Evolutionary conservation across 2,797 vertebrate genomes (phyloP).

Genomic region (Muscicapa comitata): DNA sequence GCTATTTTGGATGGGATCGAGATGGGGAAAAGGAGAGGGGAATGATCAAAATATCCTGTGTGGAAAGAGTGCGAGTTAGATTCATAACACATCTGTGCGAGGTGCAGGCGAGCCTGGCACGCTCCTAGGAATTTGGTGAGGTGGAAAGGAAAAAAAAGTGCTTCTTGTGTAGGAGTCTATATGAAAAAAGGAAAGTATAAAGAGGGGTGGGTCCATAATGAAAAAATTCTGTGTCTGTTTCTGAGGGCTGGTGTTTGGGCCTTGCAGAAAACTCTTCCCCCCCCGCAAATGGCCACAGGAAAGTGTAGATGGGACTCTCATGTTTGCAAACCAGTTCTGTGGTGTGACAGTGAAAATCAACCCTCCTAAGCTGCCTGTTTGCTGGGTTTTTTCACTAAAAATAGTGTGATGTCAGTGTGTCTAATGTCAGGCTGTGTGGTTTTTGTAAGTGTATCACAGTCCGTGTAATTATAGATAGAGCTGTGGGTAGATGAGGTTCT

Average conservation of each 20-base stretch:
- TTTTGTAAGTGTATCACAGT: neutral
- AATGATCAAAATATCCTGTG: conserved; percentile 11
- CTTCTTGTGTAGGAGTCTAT: neutral
- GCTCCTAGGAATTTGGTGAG: conserved; percentile 51
- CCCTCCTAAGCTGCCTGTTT: neutral
- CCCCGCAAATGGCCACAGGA: neutral
- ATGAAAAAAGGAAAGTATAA: neutral
- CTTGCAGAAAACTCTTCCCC: neutral
- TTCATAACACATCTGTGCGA: conserved; percentile 67
- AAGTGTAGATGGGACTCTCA: neutral
- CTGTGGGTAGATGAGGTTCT: neutral
- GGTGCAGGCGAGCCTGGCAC: conserved; percentile 35
- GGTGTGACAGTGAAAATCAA: neutral
- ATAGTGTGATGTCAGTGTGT: neutral
- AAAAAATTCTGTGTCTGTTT: neutral
- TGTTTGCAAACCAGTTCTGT: neutral
- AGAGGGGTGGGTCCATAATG: neutral
- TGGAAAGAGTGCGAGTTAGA: conserved; percentile 67
- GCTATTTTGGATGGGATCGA: neutral
- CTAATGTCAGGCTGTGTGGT: neutral
- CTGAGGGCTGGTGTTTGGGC: neutral
- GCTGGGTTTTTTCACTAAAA: neutral
- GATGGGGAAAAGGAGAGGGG: neutral
- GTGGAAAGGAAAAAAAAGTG: conserved; percentile 45
- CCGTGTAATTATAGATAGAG: neutral